Evolutionary conservation across 2,797 vertebrate species (phyloP), one percentile per base, ranked within the genome.

Genomic region (Chanos chanos): DNA sequence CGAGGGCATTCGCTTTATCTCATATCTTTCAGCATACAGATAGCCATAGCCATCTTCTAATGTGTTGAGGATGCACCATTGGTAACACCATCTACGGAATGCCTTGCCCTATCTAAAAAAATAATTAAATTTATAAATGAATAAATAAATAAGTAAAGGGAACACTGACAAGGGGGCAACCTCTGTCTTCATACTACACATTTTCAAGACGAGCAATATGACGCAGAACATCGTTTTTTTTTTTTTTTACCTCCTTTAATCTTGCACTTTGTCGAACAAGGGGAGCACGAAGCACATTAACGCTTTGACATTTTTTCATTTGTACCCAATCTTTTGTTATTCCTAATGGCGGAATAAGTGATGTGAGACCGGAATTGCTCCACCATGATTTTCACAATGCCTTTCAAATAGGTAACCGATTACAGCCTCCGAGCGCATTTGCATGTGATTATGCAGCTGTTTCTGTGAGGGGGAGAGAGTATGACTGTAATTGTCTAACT

Each of bases 361-460:
- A 78, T 56, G 68, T 65, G 65, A 75, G 70, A 78, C 71, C 74
- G 64, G 81, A 83, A 86, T 75, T 64, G 68, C 67, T 64, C 70
- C 72, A 59, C 59, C 19, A 74, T 79, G 79, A 77, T 77, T 84
- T n/a, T 79, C 70, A 71, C 66, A 70, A 76, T 72, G 76, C 76
- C 77, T 76, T 79, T 79, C 78, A 79, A 77, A 85, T 63, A 87
- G 77, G 79, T 86, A 79, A 66, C 68, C 71, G 73, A 83, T 85
- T 85, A 80, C 69, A 78, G 62, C 73, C 77, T 65, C 71, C 62
- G 19, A 58, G 72, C 75, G 78, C 18, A 88, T 89, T 89, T 87
- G 66, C 86, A 88, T 89, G 63, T 75, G 72, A 88, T 87, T 86
- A 86, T 85, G 77, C 82, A 76, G 83, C 81, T 81, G 79, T 81